Evolutionary conservation across 2,113 vertebrate species (phyloP), one percentile per base, ranked within the genome.

Genomic region (Nothoprocta perdicaria): DNA sequence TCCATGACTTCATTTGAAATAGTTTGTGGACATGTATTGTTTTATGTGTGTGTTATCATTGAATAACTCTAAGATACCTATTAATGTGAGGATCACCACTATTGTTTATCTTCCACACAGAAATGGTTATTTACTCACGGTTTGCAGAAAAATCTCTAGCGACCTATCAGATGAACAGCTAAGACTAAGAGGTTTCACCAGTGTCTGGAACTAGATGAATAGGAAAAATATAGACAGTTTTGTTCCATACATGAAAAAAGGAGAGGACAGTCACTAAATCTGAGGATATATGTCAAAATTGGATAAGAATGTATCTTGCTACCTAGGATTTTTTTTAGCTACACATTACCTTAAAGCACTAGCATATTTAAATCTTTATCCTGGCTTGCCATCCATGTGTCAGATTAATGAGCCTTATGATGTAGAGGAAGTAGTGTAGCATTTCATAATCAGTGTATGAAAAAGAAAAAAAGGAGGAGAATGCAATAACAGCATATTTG

Each of bases 31-130:
- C 45, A 26, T 29, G 35, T 19, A 50, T 65, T 66, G 29, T 62
- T 93, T 93, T 90, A 88, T 80, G 57, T 74, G 26, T 26, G 35
- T 78, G 48, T 84, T 84, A 16, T 26, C 83, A 86, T 13, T 90
- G 43, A 14, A 6, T 71, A 62, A 66, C 35, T 46, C 24, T 92
- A 86, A 80, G 76, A 55, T 26, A 50, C 4, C 1, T 88, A 41
- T 77, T 90, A 88, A 29, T 57, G 4, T 43, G 45, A 40, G 60
- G 68, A 66, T 66, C 13, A 1, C 14, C 43, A 52, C 17, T 69
- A 69, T n/a, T 77, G 12, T 90, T 93, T 86, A 86, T 66, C 41
- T 88, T 92, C 69, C 60, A 62, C 10, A 48, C 63, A 9, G 60
- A 89, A 86, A 62, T 74, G 67, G 52, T 46, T 88, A 9, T 62